These are phyloP conservation scores for Pyralis farinalis DNA, from an alignment of 2,888 invertebrate genomes.

Conservation along the genomic window DNA sequence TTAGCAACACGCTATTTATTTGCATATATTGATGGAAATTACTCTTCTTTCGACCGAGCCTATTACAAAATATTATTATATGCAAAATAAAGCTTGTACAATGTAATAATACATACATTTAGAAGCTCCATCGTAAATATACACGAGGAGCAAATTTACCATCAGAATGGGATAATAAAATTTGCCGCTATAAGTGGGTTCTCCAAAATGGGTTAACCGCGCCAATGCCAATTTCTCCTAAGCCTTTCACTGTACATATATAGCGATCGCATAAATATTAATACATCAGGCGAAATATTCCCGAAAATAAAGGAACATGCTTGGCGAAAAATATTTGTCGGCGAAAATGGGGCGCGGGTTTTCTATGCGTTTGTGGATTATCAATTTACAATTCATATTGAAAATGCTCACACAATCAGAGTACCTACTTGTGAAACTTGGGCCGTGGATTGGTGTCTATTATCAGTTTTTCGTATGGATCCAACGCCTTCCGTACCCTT, in stretches of 20 bases:
- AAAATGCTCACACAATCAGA: constrained; percentile 3
- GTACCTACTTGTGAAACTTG: constrained; percentile 6
- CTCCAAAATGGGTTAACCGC: constrained; percentile 1
- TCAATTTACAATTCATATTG: constrained; percentile 7
- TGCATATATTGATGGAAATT: too few relatives aligned
- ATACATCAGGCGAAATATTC: background rate
- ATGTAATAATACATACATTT: too few relatives aligned
- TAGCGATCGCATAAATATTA: background rate
- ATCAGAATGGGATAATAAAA: constrained; percentile 5
- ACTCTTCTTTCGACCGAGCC: too few relatives aligned
- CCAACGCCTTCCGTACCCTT: background rate
- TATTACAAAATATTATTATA: too few relatives aligned
- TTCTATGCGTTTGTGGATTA: constrained; percentile 1
- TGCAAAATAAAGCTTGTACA: too few relatives aligned
- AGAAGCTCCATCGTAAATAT: background rate
- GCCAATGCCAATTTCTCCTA: background rate
- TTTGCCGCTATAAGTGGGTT: constrained; percentile 5
- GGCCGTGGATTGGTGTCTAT: constrained; percentile 8
- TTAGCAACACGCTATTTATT: too few relatives aligned
- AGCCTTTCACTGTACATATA: background rate
- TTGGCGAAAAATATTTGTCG: background rate
- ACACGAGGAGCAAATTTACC: constrained; percentile 2
- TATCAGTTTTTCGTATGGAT: constrained; percentile 6
- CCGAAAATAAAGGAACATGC: background rate
- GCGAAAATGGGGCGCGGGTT: constrained; percentile 4